Evolutionary conservation across 2,113 vertebrate species (phyloP).

Genomic region (Cynoglossus semilaevis): DNA sequence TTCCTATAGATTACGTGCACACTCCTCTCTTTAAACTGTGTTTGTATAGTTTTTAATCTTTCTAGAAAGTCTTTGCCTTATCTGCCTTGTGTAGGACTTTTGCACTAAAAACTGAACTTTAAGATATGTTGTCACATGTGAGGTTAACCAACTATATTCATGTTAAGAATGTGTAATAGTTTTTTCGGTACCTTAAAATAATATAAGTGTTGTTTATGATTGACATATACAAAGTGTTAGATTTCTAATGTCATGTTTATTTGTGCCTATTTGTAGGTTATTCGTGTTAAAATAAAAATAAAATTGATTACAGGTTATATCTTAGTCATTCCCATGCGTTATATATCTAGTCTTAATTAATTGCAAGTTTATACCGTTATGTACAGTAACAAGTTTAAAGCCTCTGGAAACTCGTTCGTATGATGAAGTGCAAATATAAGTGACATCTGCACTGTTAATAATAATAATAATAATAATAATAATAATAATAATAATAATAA

Average conservation of each 20-base stretch:
- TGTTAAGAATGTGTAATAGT: slow-evolving; percentile 36
- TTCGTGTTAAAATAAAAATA: slow-evolving; percentile 56
- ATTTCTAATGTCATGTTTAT: slow-evolving; percentile 63
- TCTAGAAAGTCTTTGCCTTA: slow-evolving; percentile 69
- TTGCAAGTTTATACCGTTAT: background rate
- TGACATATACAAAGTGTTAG: slow-evolving; percentile 37
- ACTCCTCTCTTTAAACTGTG: slow-evolving; percentile 67
- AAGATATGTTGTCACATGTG: slow-evolving; percentile 42
- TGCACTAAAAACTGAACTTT: slow-evolving; percentile 56
- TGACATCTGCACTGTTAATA: background rate
- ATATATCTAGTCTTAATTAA: slow-evolving; percentile 20
- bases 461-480: no score
- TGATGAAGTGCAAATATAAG: background rate
- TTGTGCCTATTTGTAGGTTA: slow-evolving; percentile 62
- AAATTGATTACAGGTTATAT: slow-evolving; percentile 49
- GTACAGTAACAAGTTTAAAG: no score
- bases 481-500: no score
- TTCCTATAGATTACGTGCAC: slow-evolving; percentile 60
- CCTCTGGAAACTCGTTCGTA: no score
- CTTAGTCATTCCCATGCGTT: slow-evolving; percentile 29
- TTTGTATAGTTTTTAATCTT: slow-evolving; percentile 79
- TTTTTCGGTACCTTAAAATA: slow-evolving; percentile 24
- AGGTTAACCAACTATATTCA: slow-evolving; percentile 30
- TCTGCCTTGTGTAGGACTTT: slow-evolving; percentile 58
- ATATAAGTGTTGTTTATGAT: slow-evolving; percentile 51